phyloP scores from a whole-genome alignment of 2,797 vertebrate genomes.

The Hyperoplus lanceolatus region DNA sequence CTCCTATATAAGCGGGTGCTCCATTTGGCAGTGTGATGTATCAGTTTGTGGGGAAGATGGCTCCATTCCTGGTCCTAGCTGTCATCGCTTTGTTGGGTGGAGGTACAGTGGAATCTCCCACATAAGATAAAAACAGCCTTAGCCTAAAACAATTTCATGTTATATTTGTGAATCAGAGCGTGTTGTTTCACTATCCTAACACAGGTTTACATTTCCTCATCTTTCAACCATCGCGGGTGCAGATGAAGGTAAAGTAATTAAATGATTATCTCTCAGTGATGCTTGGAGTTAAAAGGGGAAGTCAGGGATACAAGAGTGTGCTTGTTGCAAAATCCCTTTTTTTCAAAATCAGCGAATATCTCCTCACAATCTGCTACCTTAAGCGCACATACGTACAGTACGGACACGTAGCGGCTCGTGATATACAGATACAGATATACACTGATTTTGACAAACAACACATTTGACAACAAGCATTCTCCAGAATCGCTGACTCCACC shows the following conservation, averaged over 20 bases:
- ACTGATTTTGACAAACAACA: too few species aligned
- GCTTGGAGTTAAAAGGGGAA: too few species aligned
- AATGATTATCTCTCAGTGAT: background rate
- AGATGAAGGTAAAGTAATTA: slow-evolving; percentile 2
- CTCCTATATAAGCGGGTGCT: slow-evolving; percentile 85
- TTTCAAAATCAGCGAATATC: too few species aligned
- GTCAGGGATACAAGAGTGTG: too few species aligned
- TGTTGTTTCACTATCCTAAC: slow-evolving; percentile 10
- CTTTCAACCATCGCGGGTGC: slow-evolving; percentile 84
- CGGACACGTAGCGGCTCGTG: too few species aligned
- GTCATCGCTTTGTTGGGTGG: slow-evolving; percentile 89
- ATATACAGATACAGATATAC: too few species aligned
- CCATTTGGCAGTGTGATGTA: slow-evolving; percentile 92
- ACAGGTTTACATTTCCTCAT: slow-evolving; percentile 89
- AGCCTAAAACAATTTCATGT: background rate
- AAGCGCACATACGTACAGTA: too few species aligned
- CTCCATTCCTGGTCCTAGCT: slow-evolving; percentile 90
- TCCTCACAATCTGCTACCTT: too few species aligned
- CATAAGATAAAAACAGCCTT: background rate
- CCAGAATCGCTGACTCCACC: too few species aligned
- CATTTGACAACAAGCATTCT: too few species aligned
- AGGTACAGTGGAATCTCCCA: slow-evolving; percentile 78
- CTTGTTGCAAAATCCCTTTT: too few species aligned
- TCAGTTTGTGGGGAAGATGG: slow-evolving; percentile 91
- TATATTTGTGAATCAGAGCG: background rate